Percentiles rank a stretch among this genome's conserved stretches.
phyloP scores from a whole-genome alignment of 2,797 vertebrate species.

The Labeo calbasu region DNA sequence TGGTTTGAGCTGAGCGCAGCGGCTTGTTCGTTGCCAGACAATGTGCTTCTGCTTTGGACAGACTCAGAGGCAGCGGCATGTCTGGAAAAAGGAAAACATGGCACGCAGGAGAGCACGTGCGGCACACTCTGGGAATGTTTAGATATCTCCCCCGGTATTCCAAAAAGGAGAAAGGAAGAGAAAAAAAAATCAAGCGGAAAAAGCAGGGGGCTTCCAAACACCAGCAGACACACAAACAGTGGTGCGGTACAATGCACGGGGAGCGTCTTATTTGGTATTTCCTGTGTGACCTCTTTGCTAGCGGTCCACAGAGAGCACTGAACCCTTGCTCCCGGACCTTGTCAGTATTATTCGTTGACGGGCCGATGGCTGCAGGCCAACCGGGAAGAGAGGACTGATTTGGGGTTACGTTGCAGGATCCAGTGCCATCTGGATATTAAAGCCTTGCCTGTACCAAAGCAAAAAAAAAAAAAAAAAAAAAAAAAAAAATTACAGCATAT shows the following conservation, averaged over 20 bases:
- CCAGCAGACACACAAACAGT: conserved; percentile 68
- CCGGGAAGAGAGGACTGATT: conserved; percentile 77
- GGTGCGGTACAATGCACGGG: conserved; percentile 81
- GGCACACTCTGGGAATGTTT: conserved; percentile 89
- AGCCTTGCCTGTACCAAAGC: conserved; percentile 85
- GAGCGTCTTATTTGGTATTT: conserved; percentile 87
- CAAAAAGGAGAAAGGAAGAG: conserved; percentile 83
- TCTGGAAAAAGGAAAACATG: conserved; percentile 71
- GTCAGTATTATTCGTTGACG: conserved; percentile 85
- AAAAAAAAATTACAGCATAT: conserved; percentile 98
- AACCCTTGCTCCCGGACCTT: conserved; percentile 62
- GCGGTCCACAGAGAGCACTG: conserved; percentile 79
- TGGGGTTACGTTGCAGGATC: conserved; percentile 35
- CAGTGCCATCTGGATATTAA: conserved; percentile 93
- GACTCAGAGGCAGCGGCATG: conserved; percentile 56
- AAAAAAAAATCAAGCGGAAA: conserved; percentile 74
- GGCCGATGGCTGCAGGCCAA: conserved; percentile 81
- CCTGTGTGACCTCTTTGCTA: conserved; percentile 80
- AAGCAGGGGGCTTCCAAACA: conserved; percentile 55
- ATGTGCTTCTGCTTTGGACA: conserved; percentile 68
- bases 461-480: conserved; percentile 59
- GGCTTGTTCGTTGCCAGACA: conserved; percentile 61
- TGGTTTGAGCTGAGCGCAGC: conserved; percentile 50
- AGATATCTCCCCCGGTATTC: conserved; percentile 85
- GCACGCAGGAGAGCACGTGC: conserved; percentile 88